These are phyloP conservation scores for Hydriomena furcata DNA, from an alignment of 2,888 invertebrate genomes.

Conservation along the genomic window DNA sequence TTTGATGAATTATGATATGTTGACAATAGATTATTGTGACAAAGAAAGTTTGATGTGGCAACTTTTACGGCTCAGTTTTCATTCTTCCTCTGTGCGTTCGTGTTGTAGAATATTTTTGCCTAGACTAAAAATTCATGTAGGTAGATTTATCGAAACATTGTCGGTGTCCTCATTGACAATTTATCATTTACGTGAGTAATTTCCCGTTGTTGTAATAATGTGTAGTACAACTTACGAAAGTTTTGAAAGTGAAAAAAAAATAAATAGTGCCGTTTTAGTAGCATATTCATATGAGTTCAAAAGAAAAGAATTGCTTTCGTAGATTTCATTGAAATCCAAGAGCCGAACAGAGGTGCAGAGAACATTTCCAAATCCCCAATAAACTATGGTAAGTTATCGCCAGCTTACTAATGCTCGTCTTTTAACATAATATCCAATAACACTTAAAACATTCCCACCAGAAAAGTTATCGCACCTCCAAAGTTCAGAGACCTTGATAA, in stretches of 20 bases:
- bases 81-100: conserved; percentile 37
- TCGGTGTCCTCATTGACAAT: no score
- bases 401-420: conserved; percentile 14
- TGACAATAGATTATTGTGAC: conserved; percentile 27
- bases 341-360: not conserved
- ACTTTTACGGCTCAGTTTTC: conserved; percentile 32
- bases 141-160: no score
- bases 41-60: conserved; percentile 43
- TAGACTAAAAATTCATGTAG: not conserved
- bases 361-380: conserved; percentile 7
- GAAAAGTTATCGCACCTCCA: conserved; percentile 17
- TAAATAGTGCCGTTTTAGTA: no score
- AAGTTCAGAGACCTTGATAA: conserved; percentile 26
- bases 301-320: not conserved
- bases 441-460: conserved; percentile 21
- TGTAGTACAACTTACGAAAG: no score
- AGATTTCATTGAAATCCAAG: not conserved
- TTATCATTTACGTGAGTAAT: no score
- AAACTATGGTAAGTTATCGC: conserved; percentile 25
- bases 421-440: conserved; percentile 25
- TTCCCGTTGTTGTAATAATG: no score
- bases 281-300: no score
- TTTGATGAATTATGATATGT: conserved; percentile 26
- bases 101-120: conserved; percentile 17
- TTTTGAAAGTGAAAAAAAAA: no score